A percentile compares a stretch with the other conserved stretches of the same genome.
phyloP scores from a whole-genome alignment of 1,140 invertebrate species.

The Scaptomyza pallida region DNA sequence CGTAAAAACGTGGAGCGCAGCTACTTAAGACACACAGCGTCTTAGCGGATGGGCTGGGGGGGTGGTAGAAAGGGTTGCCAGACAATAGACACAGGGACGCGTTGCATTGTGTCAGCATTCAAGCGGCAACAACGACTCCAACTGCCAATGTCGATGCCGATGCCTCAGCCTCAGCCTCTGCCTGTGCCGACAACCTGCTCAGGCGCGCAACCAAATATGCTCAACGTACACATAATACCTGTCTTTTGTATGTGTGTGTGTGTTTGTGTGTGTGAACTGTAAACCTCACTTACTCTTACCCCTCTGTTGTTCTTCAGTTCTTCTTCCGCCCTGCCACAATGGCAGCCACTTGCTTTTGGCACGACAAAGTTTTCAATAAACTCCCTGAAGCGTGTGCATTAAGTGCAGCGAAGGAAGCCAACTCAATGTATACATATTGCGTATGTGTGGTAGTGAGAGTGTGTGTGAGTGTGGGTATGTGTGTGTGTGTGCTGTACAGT shows the following conservation, averaged over 20 bases:
- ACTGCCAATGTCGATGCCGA: slow-evolving; percentile 7
- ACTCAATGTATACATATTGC: slow-evolving; percentile 33
- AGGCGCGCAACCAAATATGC: slow-evolving; percentile 65
- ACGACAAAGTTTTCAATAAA: slow-evolving; percentile 83
- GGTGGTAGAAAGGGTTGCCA: background rate
- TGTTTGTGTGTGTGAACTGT: slow-evolving; percentile 34
- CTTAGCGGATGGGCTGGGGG: background rate
- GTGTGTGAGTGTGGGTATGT: slow-evolving; percentile 9
- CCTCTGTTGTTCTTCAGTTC: background rate
- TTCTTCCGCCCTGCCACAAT: slow-evolving; percentile 14
- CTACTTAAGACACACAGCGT: slow-evolving; percentile 62
- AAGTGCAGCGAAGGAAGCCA: slow-evolving; percentile 72
- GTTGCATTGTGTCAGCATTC: slow-evolving; percentile 58
- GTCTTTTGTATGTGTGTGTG: slow-evolving; percentile 61
- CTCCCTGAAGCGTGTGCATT: slow-evolving; percentile 82
- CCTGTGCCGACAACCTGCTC: slow-evolving; percentile 58
- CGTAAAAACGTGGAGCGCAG: slow-evolving; percentile 59
- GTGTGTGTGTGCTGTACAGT: slow-evolving; percentile 31
- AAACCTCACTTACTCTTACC: background rate
- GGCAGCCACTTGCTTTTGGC: slow-evolving; percentile 68
- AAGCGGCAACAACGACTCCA: slow-evolving; percentile 63
- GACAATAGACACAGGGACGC: slow-evolving; percentile 31
- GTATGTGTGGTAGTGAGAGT: background rate
- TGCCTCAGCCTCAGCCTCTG: background rate
- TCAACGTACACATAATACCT: slow-evolving; percentile 72